A percentile compares a stretch with the other conserved stretches of the same genome.
Evolutionary conservation across 64 coral and sea anemone species (phyloP).

Genomic region (Pocillopora damicornis): DNA sequence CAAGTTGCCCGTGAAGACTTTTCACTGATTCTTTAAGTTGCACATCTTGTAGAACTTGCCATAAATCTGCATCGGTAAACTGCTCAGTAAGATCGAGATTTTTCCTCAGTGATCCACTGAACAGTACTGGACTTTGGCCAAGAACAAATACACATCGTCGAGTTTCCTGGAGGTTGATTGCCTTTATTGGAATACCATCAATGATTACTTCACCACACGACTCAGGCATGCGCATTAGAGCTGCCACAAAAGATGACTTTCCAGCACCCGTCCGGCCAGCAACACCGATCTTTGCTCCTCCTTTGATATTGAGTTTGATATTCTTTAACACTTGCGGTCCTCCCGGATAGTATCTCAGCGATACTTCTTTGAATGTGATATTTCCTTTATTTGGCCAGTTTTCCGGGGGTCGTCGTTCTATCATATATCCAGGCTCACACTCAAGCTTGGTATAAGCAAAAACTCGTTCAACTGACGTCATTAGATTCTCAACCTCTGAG

Average conservation of each 20-base stretch:
- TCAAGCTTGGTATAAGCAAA: neutral
- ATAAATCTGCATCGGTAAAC: too few species aligned
- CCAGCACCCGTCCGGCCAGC: too few species aligned
- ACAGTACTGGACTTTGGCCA: too few species aligned
- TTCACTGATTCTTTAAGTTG: too few species aligned
- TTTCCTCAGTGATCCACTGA: too few species aligned
- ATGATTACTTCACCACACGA: neutral
- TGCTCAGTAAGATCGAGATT: too few species aligned
- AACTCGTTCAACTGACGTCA: too few species aligned
- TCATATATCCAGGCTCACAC: neutral
- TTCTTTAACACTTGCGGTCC: neutral
- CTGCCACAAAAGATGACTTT: too few species aligned
- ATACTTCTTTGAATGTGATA: neutral
- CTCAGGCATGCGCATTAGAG: too few species aligned
- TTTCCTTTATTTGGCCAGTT: slow-evolving; percentile 2
- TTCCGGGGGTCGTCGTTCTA: neutral
- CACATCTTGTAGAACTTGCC: too few species aligned
- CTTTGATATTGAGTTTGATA: neutral
- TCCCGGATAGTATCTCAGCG: neutral
- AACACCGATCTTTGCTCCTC: neutral
- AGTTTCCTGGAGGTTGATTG: neutral
- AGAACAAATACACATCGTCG: too few species aligned
- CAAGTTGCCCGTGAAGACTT: neutral
- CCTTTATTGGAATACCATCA: neutral
- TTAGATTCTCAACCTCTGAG: too few species aligned